phyloP scores from a whole-genome alignment of 2,113 vertebrate species.

The Pycnonotus jocosus region DNA sequence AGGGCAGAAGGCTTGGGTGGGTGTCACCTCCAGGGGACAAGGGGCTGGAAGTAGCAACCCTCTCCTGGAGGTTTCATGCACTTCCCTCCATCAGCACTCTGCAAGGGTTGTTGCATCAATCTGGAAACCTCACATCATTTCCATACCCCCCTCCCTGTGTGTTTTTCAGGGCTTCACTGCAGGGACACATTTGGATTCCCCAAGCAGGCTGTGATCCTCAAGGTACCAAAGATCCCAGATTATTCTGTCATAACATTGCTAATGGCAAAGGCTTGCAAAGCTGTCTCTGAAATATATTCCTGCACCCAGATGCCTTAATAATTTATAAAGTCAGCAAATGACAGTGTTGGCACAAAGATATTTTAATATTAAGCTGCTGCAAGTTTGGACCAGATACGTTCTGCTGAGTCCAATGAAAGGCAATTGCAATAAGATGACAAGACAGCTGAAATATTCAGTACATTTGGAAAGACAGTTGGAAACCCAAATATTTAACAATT shows the following conservation, averaged over 20 bases:
- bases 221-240: background rate
- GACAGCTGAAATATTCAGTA: constrained; percentile 20
- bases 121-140: background rate
- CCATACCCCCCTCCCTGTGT: background rate
- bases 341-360: background rate
- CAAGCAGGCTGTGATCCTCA: background rate
- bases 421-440: background rate
- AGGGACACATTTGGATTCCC: background rate
- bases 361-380: constrained; percentile 20
- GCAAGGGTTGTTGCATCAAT: accelerated
- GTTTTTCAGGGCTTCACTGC: background rate
- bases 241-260: background rate
- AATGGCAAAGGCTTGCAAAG: background rate
- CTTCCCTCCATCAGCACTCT: background rate
- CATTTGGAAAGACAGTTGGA: constrained; percentile 2
- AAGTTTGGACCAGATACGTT: background rate
- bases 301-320: constrained; percentile 22
- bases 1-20: background rate
- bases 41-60: background rate
- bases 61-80: background rate
- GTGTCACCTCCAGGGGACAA: accelerated
- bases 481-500: constrained; percentile 23
- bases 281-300: background rate
- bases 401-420: background rate
- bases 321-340: constrained; percentile 33